phyloP scores from a whole-genome alignment of 2,797 vertebrate species.

The Neosalanx taihuensis region DNA sequence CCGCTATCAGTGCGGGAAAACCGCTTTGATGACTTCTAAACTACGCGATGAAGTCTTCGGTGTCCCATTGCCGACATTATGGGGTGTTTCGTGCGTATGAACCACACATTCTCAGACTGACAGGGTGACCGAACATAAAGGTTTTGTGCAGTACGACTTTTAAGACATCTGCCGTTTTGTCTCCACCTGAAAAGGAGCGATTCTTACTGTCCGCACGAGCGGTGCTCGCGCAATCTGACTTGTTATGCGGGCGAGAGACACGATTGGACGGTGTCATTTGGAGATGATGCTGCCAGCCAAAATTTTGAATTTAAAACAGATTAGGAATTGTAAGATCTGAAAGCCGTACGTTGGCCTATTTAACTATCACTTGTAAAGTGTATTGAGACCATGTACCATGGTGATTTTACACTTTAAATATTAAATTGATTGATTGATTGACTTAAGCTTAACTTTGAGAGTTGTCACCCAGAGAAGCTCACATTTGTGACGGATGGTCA shows the following conservation, averaged over 20 bases:
- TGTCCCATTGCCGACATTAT: conserved; percentile 26
- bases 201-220: conserved; percentile 47
- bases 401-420: no score
- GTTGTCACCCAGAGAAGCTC: not conserved
- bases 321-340: not conserved
- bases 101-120: conserved; percentile 27
- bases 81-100: conserved; percentile 11
- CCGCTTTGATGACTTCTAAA: conserved; percentile 42
- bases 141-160: conserved; percentile 8
- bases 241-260: not conserved
- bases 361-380: no score
- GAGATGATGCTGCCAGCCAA: not conserved
- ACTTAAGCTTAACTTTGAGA: not conserved
- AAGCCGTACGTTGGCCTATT: not conserved
- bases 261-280: not conserved
- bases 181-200: conserved; percentile 19
- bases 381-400: no score
- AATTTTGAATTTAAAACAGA: not conserved
- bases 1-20: conserved; percentile 36
- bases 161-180: conserved; percentile 7
- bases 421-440: no score
- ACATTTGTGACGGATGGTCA: not conserved
- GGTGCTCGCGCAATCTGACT: conserved; percentile 41
- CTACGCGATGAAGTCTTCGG: conserved; percentile 19
- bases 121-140: not conserved